A percentile compares a stretch with the other conserved stretches of the same genome.
Evolutionary conservation across 2,888 invertebrate species (phyloP).

Genomic region (Tipula confusa): DNA sequence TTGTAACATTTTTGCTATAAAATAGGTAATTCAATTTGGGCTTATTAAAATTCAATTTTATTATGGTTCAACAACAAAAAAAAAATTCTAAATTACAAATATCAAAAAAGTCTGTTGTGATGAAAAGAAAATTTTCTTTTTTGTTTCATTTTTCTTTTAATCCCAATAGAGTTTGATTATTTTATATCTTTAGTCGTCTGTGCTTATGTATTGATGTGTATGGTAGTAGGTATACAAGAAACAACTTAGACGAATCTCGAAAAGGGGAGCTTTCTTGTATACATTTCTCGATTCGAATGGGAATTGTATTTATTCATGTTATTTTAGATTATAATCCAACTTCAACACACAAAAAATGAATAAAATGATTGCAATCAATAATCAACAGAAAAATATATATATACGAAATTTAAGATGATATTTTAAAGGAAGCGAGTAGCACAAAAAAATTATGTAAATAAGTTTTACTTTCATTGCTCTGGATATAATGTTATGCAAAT

Average conservation of each 20-base stretch:
- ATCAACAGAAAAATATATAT: not conserved
- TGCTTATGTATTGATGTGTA: not conserved
- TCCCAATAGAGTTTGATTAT: not conserved
- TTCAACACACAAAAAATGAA: not conserved
- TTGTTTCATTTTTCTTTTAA: not conserved
- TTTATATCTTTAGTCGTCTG: not conserved
- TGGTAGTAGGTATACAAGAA: not conserved
- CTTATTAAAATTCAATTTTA: constrained; percentile 16
- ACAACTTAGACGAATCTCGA: not conserved
- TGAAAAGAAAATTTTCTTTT: not conserved
- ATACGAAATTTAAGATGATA: not conserved
- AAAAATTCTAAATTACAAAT: not conserved
- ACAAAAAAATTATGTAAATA: not conserved
- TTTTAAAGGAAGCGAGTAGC: not conserved
- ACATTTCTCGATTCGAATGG: not conserved
- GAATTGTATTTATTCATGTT: constrained; percentile 3
- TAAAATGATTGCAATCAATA: constrained; percentile 1
- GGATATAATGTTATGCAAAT: constrained; percentile 20
- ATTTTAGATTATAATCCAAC: constrained; percentile 20
- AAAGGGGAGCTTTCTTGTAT: not conserved
- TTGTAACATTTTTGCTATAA: not conserved
- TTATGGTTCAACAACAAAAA: not conserved
- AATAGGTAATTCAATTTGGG: not conserved
- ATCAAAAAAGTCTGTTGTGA: not conserved
- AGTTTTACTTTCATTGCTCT: not conserved